phyloP scores from a whole-genome alignment of 1,140 invertebrate species.

The Scylla paramamosain region DNA sequence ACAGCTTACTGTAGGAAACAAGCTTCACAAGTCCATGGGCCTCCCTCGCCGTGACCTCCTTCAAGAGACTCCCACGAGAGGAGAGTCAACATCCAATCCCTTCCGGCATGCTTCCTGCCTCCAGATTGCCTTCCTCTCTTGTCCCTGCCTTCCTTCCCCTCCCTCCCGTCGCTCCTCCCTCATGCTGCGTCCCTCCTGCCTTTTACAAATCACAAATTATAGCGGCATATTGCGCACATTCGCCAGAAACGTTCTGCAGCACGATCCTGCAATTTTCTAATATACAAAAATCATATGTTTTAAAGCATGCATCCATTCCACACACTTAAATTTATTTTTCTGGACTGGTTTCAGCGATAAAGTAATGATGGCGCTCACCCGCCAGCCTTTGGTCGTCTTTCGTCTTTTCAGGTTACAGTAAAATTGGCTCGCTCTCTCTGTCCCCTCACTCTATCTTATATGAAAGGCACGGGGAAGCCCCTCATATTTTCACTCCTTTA shows the following conservation, averaged over 20 bases:
- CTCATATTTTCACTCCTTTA: neutral
- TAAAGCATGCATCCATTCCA: neutral
- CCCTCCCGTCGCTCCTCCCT: neutral
- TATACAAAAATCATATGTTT: neutral
- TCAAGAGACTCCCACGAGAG: neutral
- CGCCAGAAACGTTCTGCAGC: neutral
- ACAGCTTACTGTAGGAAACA: neutral
- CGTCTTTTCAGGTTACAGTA: neutral
- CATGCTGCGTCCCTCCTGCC: neutral
- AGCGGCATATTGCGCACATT: neutral
- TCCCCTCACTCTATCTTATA: neutral
- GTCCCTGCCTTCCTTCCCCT: neutral
- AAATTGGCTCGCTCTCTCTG: neutral
- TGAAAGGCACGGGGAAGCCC: neutral
- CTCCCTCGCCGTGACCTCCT: neutral
- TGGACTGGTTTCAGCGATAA: neutral
- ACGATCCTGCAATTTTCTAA: neutral
- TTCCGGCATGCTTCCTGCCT: slow-evolving; percentile 18
- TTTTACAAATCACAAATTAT: neutral
- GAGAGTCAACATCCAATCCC: slow-evolving; percentile 10
- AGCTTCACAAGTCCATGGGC: neutral
- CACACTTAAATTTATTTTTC: neutral
- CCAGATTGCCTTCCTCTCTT: neutral
- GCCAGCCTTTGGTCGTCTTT: neutral
- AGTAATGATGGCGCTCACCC: neutral